Conservation (phyloP, 2,888 invertebrate species). For the Tenthredo mesomela region DNA sequence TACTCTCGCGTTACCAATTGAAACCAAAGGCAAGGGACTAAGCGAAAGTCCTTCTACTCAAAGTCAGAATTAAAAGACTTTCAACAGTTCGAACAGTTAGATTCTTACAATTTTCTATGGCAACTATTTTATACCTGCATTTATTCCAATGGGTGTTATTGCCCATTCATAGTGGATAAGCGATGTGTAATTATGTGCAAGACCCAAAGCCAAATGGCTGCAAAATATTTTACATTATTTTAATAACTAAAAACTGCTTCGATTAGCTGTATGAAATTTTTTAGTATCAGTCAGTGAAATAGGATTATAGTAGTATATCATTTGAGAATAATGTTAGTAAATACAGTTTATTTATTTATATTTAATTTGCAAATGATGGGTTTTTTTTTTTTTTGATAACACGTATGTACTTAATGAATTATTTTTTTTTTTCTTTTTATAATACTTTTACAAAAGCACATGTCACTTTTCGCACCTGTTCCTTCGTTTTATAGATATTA, state of each 20-base stretch:
- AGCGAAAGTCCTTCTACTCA: constrained; percentile 75
- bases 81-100: too few species aligned
- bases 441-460: constrained; percentile 35
- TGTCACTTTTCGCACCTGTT: constrained; percentile 30
- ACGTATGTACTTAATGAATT: constrained; percentile 26
- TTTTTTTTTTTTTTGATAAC: neutral
- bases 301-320: neutral
- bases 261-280: neutral
- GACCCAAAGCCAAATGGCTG: neutral
- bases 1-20: constrained; percentile 90
- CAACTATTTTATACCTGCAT: neutral
- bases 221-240: constrained; percentile 1
- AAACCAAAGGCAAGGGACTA: constrained; percentile 89
- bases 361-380: constrained; percentile 22
- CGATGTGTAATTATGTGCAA: neutral
- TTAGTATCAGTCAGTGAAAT: constrained; percentile 1
- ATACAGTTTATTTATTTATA: constrained; percentile 42
- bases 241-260: neutral
- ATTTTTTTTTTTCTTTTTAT: neutral
- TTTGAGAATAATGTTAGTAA: constrained; percentile 36
- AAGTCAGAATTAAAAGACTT: constrained; percentile 11
- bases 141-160: neutral
- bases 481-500: neutral
- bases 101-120: neutral
- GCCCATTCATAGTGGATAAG: neutral